Evolutionary conservation across 2,888 invertebrate genomes (phyloP).

Genomic region (Blastobasis adustella): DNA sequence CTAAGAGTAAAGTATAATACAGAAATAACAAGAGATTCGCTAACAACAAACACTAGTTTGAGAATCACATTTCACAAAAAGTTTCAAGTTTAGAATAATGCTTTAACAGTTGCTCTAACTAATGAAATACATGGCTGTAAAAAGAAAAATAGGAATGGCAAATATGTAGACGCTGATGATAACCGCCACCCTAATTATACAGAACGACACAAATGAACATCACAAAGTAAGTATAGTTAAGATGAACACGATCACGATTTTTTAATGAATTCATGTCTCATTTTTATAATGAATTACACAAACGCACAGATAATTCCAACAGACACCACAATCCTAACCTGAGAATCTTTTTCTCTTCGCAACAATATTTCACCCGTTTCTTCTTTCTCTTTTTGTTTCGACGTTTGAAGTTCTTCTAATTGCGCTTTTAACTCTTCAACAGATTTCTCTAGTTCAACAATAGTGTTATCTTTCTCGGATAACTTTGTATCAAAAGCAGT

Average conservation of each 20-base stretch:
- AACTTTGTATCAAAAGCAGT: conserved; percentile 22
- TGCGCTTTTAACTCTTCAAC: conserved; percentile 31
- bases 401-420: conserved; percentile 31
- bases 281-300: too few relatives aligned
- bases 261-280: too few relatives aligned
- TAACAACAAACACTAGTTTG: background rate
- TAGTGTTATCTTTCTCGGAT: conserved; percentile 28
- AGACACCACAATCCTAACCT: conserved; percentile 49
- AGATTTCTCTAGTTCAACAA: conserved; percentile 26
- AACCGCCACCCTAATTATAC: too few relatives aligned
- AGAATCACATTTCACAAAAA: too few relatives aligned
- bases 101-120: too few relatives aligned
- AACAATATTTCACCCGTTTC: conserved; percentile 27
- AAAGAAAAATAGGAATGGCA: too few relatives aligned
- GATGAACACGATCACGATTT: too few relatives aligned
- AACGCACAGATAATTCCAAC: conserved; percentile 13
- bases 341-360: conserved; percentile 42
- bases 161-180: too few relatives aligned
- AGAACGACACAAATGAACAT: too few relatives aligned
- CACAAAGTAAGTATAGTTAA: too few relatives aligned
- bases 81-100: too few relatives aligned
- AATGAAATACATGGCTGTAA: too few relatives aligned
- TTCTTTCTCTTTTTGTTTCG: conserved; percentile 40
- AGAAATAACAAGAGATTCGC: background rate
- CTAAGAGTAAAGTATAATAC: background rate